Percentiles rank a stretch among this genome's conserved stretches.
Conservation (phyloP, 2,888 invertebrate species). For the Meganola albula region DNA sequence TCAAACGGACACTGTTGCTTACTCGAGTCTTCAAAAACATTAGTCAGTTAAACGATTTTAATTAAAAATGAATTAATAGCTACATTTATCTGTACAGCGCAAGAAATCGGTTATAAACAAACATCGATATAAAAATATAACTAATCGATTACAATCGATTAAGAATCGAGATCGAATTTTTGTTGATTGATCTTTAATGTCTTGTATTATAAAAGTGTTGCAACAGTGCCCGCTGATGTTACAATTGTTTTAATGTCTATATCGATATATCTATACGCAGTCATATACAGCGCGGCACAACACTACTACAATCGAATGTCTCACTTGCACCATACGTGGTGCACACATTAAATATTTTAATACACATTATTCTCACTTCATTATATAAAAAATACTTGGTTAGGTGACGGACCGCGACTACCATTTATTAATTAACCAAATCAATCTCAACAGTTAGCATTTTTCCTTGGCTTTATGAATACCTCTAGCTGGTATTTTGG, state of each 20-base stretch:
- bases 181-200: conserved; percentile 5
- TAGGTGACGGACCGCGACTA: conserved; percentile 7
- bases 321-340: conserved; percentile 44
- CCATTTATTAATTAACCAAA: too few relatives aligned
- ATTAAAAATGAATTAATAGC: conserved; percentile 16
- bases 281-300: conserved; percentile 52
- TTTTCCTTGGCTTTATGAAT: too few relatives aligned
- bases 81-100: conserved; percentile 24
- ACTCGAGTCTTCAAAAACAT: conserved; percentile 25
- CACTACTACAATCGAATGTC: conserved; percentile 46
- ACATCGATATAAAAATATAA: conserved; percentile 28
- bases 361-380: conserved; percentile 26
- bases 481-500: too few relatives aligned
- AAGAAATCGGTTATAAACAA: conserved; percentile 23
- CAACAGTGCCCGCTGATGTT: conserved; percentile 44
- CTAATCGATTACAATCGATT: conserved; percentile 22
- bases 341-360: conserved; percentile 34
- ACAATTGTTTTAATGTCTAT: conserved; percentile 43
- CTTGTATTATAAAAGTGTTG: conserved; percentile 20
- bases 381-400: conserved; percentile 22
- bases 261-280: conserved; percentile 54
- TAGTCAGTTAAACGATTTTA: conserved; percentile 20
- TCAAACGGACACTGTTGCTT: conserved; percentile 43
- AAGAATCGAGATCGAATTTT: conserved; percentile 15
- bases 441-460: too few relatives aligned